phyloP scores from a whole-genome alignment of 2,113 vertebrate genomes.

The Pseudolaguvia tuberculata region DNA sequence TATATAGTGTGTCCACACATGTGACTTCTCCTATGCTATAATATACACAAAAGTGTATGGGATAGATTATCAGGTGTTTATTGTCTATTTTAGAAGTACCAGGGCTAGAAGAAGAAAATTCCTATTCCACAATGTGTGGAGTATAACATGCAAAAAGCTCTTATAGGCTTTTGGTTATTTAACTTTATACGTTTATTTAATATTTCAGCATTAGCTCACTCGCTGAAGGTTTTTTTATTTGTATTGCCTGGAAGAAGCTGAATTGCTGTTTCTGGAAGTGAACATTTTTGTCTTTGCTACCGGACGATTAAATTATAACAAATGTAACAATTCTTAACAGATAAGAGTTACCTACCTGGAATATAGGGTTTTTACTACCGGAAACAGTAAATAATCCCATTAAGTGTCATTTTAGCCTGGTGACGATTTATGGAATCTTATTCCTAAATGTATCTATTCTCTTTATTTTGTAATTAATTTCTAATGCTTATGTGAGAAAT shows the following conservation, averaged over 20 bases:
- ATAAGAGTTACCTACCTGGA: neutral
- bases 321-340: neutral
- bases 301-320: neutral
- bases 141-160: no score
- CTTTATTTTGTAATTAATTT: no score
- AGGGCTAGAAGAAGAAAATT: neutral
- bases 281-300: neutral
- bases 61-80: neutral
- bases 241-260: neutral
- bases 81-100: conserved; percentile 7
- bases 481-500: no score
- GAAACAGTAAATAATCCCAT: neutral
- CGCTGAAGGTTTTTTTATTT: neutral
- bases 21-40: no score
- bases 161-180: no score
- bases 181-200: conserved; percentile 48
- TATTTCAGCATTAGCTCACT: conserved; percentile 29
- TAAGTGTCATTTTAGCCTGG: neutral
- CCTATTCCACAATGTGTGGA: neutral
- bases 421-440: neutral
- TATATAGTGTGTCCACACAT: no score
- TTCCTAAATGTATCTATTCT: neutral
- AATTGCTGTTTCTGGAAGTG: neutral
- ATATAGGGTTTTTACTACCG: neutral
- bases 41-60: no score